These are phyloP conservation scores for Hyppa rectilinea DNA, from an alignment of 2,888 invertebrate genomes.

Conservation along the genomic window DNA sequence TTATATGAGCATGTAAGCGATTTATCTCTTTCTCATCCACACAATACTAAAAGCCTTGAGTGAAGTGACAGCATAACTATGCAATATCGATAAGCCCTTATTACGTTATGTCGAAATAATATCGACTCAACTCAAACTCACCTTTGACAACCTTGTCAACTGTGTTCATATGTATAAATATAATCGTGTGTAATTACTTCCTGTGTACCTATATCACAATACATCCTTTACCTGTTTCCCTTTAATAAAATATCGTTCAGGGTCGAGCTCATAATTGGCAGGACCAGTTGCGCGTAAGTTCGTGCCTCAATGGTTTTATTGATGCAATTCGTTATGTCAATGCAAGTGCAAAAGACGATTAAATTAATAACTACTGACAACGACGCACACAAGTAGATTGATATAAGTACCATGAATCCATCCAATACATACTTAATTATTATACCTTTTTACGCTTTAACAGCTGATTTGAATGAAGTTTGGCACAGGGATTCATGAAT, in stretches of 20 bases:
- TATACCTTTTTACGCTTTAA: too few relatives aligned
- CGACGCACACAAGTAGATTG: slow-evolving; percentile 4
- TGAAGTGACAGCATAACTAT: neutral
- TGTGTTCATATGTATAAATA: neutral
- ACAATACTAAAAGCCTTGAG: neutral
- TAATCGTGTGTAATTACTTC: slow-evolving; percentile 27
- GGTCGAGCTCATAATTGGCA: slow-evolving; percentile 52
- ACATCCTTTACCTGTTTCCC: slow-evolving; percentile 34
- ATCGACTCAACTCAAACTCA: neutral
- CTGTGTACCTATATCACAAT: slow-evolving; percentile 29
- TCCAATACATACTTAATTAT: neutral
- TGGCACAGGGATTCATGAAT: too few relatives aligned
- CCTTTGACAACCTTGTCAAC: slow-evolving; percentile 23
- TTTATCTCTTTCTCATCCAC: slow-evolving; percentile 13
- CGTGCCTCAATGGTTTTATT: slow-evolving; percentile 44
- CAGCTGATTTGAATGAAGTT: too few relatives aligned
- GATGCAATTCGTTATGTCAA: slow-evolving; percentile 52
- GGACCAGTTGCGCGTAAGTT: slow-evolving; percentile 34
- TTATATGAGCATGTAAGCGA: neutral
- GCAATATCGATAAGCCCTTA: neutral
- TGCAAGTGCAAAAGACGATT: slow-evolving; percentile 31
- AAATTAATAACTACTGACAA: slow-evolving; percentile 20
- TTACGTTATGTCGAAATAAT: slow-evolving; percentile 7
- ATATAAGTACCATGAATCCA: neutral
- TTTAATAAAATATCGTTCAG: slow-evolving; percentile 52